Evolutionary conservation across 2,113 vertebrate species (phyloP).

Genomic region (Ammodytes marinus): DNA sequence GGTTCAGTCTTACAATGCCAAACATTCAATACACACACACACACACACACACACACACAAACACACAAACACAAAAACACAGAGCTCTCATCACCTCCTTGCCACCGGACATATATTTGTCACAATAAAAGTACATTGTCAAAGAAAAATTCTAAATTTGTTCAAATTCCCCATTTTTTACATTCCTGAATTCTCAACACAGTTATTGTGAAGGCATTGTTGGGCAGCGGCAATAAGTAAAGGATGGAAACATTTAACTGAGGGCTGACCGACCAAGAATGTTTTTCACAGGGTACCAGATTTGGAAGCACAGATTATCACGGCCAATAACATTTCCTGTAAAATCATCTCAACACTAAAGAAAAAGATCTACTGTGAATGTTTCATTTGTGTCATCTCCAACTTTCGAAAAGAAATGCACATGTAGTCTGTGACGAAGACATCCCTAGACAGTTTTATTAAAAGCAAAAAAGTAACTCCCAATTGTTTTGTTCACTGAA

Average conservation of each 20-base stretch:
- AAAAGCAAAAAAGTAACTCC: slow-evolving; percentile 7
- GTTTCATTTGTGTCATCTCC: slow-evolving; percentile 6
- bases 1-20: slow-evolving; percentile 38
- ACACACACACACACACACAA: no score
- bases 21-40: slow-evolving; percentile 39
- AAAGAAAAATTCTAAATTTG: slow-evolving; percentile 27
- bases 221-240: background rate
- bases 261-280: background rate
- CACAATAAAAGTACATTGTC: slow-evolving; percentile 32
- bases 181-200: slow-evolving; percentile 57
- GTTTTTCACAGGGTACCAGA: background rate
- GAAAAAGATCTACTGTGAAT: background rate
- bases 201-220: slow-evolving; percentile 12
- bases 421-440: slow-evolving; percentile 2
- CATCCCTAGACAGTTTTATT: background rate
- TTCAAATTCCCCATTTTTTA: slow-evolving; percentile 31
- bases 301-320: background rate
- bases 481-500: background rate
- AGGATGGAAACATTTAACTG: background rate
- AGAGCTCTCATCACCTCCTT: slow-evolving; percentile 10
- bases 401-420: slow-evolving; percentile 21
- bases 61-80: slow-evolving; percentile 32
- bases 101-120: slow-evolving; percentile 41
- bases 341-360: background rate
- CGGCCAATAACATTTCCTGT: background rate